A percentile compares a stretch with the other conserved stretches of the same genome.
Conservation (phyloP, 2,113 vertebrate species). For the Speoplatyrhinus poulsoni region DNA sequence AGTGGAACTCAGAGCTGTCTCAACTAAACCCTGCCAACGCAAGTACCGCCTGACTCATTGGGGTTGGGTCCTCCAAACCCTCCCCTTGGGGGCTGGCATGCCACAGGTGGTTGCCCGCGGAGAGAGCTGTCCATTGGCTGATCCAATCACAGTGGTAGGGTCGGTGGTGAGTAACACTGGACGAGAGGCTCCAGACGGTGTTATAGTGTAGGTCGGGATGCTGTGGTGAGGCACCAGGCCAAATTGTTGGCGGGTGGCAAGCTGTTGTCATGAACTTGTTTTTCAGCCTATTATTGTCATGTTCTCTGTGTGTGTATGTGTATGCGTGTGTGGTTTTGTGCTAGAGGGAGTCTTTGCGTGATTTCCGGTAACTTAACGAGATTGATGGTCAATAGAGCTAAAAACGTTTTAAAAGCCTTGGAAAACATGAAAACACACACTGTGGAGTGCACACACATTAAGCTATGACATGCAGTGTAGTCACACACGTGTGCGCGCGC, state of each 20-base stretch:
- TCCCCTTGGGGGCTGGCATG: slow-evolving; percentile 33
- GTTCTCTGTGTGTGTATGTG: slow-evolving; percentile 15
- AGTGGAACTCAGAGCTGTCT: slow-evolving; percentile 46
- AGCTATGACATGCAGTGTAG: slow-evolving; percentile 56
- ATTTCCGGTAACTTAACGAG: slow-evolving; percentile 65
- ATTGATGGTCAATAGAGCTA: no score
- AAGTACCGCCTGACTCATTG: slow-evolving; percentile 52
- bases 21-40: slow-evolving; percentile 43
- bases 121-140: slow-evolving; percentile 30
- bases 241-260: slow-evolving; percentile 52
- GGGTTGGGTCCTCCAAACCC: slow-evolving; percentile 30
- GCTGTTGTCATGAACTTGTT: slow-evolving; percentile 71
- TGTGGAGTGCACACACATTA: slow-evolving; percentile 28
- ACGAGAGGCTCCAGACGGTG: slow-evolving; percentile 26
- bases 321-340: slow-evolving; percentile 36
- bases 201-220: slow-evolving; percentile 41
- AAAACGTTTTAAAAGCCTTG: neutral
- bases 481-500: slow-evolving; percentile 38
- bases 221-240: slow-evolving; percentile 61
- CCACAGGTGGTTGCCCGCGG: slow-evolving; percentile 59
- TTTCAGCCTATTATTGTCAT: slow-evolving; percentile 54
- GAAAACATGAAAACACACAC: neutral
- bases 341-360: slow-evolving; percentile 10
- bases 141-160: slow-evolving; percentile 32
- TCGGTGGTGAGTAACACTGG: slow-evolving; percentile 49